A percentile compares a stretch with the other conserved stretches of the same genome.
These are phyloP conservation scores for Meandrusa payeni DNA, from an alignment of 2,888 invertebrate genomes.

Conservation along the genomic window DNA sequence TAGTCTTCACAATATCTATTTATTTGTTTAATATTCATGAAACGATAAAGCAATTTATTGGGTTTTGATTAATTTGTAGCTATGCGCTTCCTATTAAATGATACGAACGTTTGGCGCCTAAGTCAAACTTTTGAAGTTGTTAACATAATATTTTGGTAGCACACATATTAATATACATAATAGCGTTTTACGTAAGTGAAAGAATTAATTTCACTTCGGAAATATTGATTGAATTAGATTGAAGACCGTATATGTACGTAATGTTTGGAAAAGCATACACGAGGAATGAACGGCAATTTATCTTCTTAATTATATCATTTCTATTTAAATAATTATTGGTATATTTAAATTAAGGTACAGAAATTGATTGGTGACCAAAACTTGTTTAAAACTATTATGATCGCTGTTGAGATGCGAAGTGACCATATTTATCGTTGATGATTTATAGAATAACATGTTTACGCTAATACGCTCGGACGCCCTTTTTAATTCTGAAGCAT, in stretches of 20 bases:
- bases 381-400: too few relatives aligned
- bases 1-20: conserved; percentile 5
- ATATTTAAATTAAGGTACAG: too few relatives aligned
- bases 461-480: too few relatives aligned
- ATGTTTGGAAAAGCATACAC: conserved; percentile 4
- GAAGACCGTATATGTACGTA: not conserved
- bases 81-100: conserved; percentile 10
- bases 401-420: too few relatives aligned
- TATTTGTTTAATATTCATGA: conserved; percentile 13
- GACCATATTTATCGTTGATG: too few relatives aligned
- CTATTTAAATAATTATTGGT: too few relatives aligned
- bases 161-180: not conserved
- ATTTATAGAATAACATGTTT: too few relatives aligned
- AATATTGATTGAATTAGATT: conserved; percentile 11
- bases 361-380: too few relatives aligned
- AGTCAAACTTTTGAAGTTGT: not conserved
- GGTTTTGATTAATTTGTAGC: conserved; percentile 13
- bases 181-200: conserved; percentile 16
- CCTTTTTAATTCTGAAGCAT: too few relatives aligned
- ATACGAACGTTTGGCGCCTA: conserved; percentile 2
- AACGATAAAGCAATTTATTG: conserved; percentile 3
- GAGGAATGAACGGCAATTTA: not conserved
- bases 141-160: conserved; percentile 19
- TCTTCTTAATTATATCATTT: too few relatives aligned
- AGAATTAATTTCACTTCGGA: conserved; percentile 15